Conservation (phyloP, 2,888 invertebrate genomes). For the Stegana nigrithorax region DNA sequence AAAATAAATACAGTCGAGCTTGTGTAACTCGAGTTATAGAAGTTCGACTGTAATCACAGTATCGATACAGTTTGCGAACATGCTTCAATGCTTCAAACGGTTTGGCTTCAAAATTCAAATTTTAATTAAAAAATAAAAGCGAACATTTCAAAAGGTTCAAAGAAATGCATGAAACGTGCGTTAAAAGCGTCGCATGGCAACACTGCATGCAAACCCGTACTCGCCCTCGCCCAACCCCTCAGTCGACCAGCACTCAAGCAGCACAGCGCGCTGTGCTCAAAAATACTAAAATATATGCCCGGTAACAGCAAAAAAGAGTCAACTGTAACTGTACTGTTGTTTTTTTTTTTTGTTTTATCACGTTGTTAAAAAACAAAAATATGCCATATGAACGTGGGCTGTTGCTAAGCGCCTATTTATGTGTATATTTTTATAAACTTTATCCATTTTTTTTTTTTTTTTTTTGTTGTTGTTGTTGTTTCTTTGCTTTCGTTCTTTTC, state of each 20-base stretch:
- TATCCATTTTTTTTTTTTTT: not conserved
- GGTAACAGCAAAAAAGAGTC: not conserved
- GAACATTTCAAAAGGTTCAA: not conserved
- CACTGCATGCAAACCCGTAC: not conserved
- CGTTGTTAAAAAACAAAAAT: not conserved
- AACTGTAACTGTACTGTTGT: not conserved
- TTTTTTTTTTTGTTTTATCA: not conserved
- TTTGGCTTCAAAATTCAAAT: not conserved
- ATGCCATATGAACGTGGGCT: not conserved
- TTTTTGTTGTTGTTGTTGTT: not conserved
- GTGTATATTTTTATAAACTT: not conserved
- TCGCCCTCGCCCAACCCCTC: too few species aligned
- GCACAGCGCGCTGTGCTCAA: not conserved
- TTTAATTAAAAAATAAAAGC: not conserved
- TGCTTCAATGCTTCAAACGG: not conserved
- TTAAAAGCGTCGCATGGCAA: not conserved
- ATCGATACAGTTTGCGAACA: not conserved
- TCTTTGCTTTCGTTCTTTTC: not conserved
- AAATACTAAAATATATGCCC: not conserved
- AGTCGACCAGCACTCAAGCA: too few species aligned
- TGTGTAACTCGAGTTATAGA: not conserved
- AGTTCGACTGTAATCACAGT: not conserved
- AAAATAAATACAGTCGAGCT: not conserved
- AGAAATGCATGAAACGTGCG: not conserved
- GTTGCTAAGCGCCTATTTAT: slow-evolving; percentile 12